Evolutionary conservation across 2,888 invertebrate genomes (phyloP), one percentile per base, ranked within the genome.

Genomic region (Zootermopsis nevadensis): DNA sequence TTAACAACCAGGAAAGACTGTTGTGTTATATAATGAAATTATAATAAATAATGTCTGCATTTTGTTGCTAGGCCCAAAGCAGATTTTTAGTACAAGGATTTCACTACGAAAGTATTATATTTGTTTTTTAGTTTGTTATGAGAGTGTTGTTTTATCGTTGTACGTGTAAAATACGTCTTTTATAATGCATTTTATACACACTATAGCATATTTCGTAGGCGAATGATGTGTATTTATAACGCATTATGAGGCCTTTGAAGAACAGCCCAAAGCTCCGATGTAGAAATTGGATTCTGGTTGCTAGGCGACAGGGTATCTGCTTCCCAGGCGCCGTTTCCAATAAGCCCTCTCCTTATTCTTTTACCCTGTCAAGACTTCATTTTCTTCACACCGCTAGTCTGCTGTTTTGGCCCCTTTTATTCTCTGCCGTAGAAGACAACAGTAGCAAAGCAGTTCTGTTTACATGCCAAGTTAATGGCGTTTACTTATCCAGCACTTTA

Each of bases 321-420:
- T 67, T 67, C n/a, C 2, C 60, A 1, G 7, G 4, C 60, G 4
- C 24, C 60, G 7, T 60, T 60, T 60, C 67, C 67, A 67, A 67
- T 67, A 67, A 67, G 67, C 67, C 27, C 15, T 27, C 31, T 67
- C 31, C 67, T 67, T 27, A 31, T 31, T 67, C 67, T 67, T 27
- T 30, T n/a, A 55, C 19, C 55, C 15, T 67, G 67, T 30, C 67
- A 67, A 67, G 67, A 27, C 67, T 67, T 67, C 67, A 67, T 67
- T 67, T 67, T 67, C 67, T 67, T 67, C 30, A 31, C 27, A 8
- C 67, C 19, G 67, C 30, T 67, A 30, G 12, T 67, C 67, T 67
- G 31, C 2, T 8, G n/a, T n/a, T 67, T 67, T 27, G 67, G 0
- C 27, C 30, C 30, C 67, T 67, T 60, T 55, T 55, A 55, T 55